Base-by-base conservation (phyloP, 2,113 vertebrate species). In the Dendrocopos noguchii region DNA sequence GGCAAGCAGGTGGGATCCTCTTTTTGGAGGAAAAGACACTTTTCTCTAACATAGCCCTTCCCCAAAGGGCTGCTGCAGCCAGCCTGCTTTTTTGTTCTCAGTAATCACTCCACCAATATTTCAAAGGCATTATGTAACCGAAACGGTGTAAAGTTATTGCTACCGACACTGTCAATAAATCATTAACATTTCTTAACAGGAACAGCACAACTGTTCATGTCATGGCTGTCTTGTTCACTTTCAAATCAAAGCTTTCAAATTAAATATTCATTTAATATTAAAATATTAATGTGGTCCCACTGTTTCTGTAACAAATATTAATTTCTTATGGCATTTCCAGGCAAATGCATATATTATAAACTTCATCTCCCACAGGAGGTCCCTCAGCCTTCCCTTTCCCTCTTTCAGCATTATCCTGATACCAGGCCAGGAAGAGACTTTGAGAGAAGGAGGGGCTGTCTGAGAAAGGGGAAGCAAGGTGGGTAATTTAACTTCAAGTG, bases 301-400 rank as follows among this genome's bases (percentile, higher is more conserved):
- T 96, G 97, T 97, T 98, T 98, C 97, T 98, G 95, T 97, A 98
- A 97, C 96, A 97, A 97, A 97, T 97, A 97, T 98, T 98, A 97
- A 98, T 97, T 98, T 98, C 97, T 98, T 97, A 98, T 97, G 97
- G 94, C 94, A 97, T 97, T 98, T 98, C 97, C 97, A 97, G 97
- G 97, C 97, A 98, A 94, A 97, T 90, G 96, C 92, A 89, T 96
- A 97, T 95, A 96, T 96, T 96, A 97, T 95, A 96, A 95, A 96
- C 95, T 96, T 95, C 53, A 71, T 70, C 95, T 96, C 95, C 91
- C 96, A 68, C 71, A 90, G 96, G 95, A 97, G 78, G 91, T 91
- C 70, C 63, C 84, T 95, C 63, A 93, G 89, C 79, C 81, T 95
- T 94, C 91, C 85, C 90, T 57, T 83, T 87, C 67, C 91, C 90